These are phyloP conservation scores for Onychostoma macrolepis DNA, from an alignment of 2,113 vertebrate genomes.

Conservation along the genomic window DNA sequence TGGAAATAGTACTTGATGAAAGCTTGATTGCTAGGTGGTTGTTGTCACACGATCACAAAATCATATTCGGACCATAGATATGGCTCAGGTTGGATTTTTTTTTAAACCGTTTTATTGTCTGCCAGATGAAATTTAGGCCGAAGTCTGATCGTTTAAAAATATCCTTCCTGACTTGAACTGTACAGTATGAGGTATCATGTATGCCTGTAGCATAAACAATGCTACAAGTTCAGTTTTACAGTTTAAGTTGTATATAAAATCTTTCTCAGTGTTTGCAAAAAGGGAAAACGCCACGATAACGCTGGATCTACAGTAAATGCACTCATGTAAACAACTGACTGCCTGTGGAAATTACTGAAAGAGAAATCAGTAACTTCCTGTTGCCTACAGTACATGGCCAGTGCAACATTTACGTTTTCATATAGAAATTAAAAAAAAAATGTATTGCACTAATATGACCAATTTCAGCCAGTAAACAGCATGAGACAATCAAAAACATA, in stretches of 20 bases:
- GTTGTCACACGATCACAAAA: background rate
- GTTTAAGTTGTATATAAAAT: background rate
- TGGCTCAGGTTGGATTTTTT: too few species aligned
- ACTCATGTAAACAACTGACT: background rate
- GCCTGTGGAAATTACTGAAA: background rate
- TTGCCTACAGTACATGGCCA: background rate
- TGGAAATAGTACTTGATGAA: background rate
- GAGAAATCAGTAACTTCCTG: background rate
- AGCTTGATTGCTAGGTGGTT: background rate
- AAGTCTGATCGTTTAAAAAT: background rate
- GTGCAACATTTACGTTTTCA: background rate
- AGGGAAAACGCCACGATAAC: background rate
- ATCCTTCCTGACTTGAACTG: background rate
- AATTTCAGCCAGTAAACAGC: background rate
- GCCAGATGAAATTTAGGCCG: background rate
- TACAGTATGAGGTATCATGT: background rate
- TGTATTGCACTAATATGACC: background rate
- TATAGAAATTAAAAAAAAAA: background rate
- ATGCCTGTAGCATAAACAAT: background rate
- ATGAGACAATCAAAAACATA: background rate
- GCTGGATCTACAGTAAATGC: background rate
- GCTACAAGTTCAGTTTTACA: background rate
- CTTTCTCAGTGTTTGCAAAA: background rate
- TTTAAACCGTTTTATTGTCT: background rate
- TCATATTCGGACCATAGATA: background rate